phyloP scores from a whole-genome alignment of 1,140 invertebrate genomes.

The Panulirus ornatus region DNA sequence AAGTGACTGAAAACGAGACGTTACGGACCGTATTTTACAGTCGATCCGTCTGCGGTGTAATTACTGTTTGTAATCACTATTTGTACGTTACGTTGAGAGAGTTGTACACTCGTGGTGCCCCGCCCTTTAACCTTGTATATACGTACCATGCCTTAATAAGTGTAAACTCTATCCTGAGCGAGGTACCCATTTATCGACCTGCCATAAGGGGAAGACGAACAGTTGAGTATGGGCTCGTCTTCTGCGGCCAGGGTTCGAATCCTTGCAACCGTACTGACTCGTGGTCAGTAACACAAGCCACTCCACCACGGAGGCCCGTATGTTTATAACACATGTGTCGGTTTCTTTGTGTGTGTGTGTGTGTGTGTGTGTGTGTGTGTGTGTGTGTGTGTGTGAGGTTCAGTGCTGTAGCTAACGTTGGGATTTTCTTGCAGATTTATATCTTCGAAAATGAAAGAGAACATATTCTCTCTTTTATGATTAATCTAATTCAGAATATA shows the following conservation, averaged over 20 bases:
- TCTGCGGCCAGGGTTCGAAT: neutral
- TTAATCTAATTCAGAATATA: neutral
- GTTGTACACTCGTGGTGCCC: too few relatives aligned
- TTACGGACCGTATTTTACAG: neutral
- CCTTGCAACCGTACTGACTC: too few relatives aligned
- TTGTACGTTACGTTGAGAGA: too few relatives aligned
- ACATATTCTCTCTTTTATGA: neutral
- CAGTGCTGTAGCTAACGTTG: neutral
- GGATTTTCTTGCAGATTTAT: neutral
- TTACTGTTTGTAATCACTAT: too few relatives aligned
- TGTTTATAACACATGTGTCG: neutral
- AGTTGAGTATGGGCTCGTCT: neutral
- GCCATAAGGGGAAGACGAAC: neutral
- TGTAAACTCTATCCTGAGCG: neutral
- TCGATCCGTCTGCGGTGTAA: neutral
- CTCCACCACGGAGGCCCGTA: too few relatives aligned
- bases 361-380: conserved; percentile 18
- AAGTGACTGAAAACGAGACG: too few relatives aligned
- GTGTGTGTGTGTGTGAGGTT: conserved; percentile 10
- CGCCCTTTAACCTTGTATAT: too few relatives aligned
- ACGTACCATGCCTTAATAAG: neutral
- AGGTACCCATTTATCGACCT: too few relatives aligned
- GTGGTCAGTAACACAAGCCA: too few relatives aligned
- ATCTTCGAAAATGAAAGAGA: neutral
- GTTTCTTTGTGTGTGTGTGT: too few relatives aligned